These are phyloP conservation scores for Psittacula derbiana DNA, from an alignment of 2,797 vertebrate species.

Conservation along the genomic window DNA sequence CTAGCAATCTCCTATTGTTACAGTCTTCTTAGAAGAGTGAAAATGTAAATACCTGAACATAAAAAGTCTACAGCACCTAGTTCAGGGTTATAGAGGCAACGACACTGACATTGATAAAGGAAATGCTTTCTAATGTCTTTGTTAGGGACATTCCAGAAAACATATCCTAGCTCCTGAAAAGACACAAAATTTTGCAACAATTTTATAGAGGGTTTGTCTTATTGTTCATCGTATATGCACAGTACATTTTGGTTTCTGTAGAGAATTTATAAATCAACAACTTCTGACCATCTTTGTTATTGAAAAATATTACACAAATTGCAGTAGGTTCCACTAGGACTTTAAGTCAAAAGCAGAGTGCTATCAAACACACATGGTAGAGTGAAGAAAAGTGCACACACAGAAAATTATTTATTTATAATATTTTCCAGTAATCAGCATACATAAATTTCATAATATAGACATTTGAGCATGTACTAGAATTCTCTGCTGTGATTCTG, in stretches of 20 bases:
- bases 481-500: neutral
- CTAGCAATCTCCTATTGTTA: neutral
- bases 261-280: neutral
- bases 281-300: neutral
- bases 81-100: neutral
- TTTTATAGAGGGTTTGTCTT: neutral
- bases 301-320: neutral
- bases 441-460: neutral
- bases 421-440: neutral
- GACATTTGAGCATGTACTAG: neutral
- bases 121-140: neutral
- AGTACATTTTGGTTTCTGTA: neutral
- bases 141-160: neutral
- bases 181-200: neutral
- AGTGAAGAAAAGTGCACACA: neutral
- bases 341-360: neutral
- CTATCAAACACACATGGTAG: neutral
- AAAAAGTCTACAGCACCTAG: neutral
- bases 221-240: neutral
- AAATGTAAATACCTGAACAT: neutral
- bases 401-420: neutral
- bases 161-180: neutral
- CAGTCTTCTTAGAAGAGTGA: neutral
- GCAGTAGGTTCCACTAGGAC: neutral
- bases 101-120: neutral